Conservation (phyloP, 92 coral and sea anemone genomes). For the Epizoanthus stellaris region DNA sequence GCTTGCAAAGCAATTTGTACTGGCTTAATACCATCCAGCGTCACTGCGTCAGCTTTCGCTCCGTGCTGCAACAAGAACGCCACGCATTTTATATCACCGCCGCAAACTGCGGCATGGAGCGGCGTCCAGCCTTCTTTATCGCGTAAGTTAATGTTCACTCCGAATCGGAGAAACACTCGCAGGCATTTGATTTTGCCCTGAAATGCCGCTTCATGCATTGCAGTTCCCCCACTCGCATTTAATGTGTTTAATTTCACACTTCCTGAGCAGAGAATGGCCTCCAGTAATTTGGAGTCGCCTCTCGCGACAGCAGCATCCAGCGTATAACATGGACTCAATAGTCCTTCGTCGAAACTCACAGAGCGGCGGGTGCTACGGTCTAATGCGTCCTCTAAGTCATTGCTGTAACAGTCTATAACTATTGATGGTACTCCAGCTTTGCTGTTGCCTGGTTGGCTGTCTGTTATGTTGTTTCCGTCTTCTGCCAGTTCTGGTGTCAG, state of each 20-base stretch:
- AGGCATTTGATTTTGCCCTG: conserved; percentile 81
- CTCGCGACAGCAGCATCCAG: conserved; percentile 87
- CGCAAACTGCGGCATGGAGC: conserved; percentile 88
- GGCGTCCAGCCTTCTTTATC: conserved; percentile 94
- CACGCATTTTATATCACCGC: conserved; percentile 77
- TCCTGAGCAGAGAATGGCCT: conserved; percentile 74
- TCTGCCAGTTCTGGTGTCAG: conserved; percentile 28
- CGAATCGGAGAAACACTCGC: conserved; percentile 74
- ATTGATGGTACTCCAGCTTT: conserved; percentile 6
- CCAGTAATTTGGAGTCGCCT: conserved; percentile 67
- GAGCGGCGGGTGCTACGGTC: background rate
- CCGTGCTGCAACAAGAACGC: conserved; percentile 64
- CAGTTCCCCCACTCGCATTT: conserved; percentile 87
- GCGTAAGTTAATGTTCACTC: conserved; percentile 65
- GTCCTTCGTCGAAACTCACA: conserved; percentile 48
- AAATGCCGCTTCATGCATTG: conserved; percentile 89
- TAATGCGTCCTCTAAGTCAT: background rate
- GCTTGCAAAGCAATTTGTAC: conserved; percentile 71
- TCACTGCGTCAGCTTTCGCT: conserved; percentile 62
- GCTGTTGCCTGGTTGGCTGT: background rate
- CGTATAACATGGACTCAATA: conserved; percentile 71
- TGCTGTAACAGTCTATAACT: conserved; percentile 26
- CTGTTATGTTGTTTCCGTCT: background rate
- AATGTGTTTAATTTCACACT: conserved; percentile 57
- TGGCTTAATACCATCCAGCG: conserved; percentile 74